Percentiles rank a stretch among this genome's conserved stretches.
Evolutionary conservation across 2,113 vertebrate genomes (phyloP).

Genomic region (Marmota monax): DNA sequence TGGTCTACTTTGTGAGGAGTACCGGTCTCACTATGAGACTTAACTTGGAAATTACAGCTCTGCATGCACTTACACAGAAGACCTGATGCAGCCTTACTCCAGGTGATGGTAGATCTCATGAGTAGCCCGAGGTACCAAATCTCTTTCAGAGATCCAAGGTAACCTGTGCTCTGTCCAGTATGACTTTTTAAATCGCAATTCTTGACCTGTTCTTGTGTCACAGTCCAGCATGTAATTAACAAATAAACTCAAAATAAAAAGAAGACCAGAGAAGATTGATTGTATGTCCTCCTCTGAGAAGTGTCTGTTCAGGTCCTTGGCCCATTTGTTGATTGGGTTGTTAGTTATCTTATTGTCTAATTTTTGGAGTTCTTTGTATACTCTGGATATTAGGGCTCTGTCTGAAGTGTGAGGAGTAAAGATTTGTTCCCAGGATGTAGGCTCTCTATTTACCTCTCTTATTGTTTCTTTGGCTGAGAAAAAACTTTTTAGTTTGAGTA

Average conservation of each 20-base stretch:
- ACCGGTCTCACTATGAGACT: neutral
- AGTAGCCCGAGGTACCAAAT: too few relatives aligned
- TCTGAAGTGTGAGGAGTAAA: too few relatives aligned
- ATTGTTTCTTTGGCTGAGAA: too few relatives aligned
- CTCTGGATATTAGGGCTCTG: too few relatives aligned
- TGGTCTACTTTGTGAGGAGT: conserved; percentile 1
- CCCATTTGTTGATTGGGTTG: too few relatives aligned
- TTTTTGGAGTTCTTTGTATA: too few relatives aligned
- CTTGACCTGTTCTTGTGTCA: neutral
- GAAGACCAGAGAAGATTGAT: neutral
- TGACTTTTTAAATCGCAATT: neutral
- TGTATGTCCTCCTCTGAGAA: too few relatives aligned
- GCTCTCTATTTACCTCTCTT: too few relatives aligned
- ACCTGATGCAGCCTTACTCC: neutral
- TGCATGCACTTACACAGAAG: neutral
- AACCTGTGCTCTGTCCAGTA: neutral
- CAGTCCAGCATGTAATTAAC: neutral
- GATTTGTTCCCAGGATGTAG: too few relatives aligned
- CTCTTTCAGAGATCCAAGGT: neutral
- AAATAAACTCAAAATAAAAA: neutral
- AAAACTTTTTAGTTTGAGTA: too few relatives aligned
- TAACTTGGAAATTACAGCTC: conserved; percentile 44
- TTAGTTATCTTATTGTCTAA: too few relatives aligned
- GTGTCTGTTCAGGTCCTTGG: too few relatives aligned
- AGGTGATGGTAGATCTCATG: neutral